Percentiles rank a stretch among this genome's conserved stretches.
Conservation (phyloP, 2,797 vertebrate species). For the Carduelis carduelis region DNA sequence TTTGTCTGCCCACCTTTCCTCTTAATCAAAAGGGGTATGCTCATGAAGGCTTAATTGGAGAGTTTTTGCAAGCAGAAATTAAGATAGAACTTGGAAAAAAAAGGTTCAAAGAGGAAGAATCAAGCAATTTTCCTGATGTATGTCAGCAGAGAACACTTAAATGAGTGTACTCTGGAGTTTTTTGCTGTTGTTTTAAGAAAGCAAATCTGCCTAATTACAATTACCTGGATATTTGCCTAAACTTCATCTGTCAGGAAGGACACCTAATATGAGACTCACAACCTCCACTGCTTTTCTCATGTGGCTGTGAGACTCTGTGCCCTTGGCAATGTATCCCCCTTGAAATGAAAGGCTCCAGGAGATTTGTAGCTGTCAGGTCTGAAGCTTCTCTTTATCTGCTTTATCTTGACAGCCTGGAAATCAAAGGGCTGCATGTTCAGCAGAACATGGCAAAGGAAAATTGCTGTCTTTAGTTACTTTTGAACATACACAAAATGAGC, state of each 20-base stretch:
- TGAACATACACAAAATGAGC: not conserved
- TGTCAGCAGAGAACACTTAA: slow-evolving; percentile 21
- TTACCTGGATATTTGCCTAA: slow-evolving; percentile 59
- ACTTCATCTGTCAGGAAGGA: slow-evolving; percentile 17
- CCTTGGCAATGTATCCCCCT: not conserved
- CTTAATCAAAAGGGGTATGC: not conserved
- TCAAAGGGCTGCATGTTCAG: slow-evolving; percentile 44
- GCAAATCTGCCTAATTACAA: slow-evolving; percentile 11
- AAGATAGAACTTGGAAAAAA: not conserved
- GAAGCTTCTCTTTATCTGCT: slow-evolving; percentile 46
- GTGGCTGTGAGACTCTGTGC: not conserved
- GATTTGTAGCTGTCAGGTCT: slow-evolving; percentile 51
- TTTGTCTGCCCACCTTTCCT: not conserved
- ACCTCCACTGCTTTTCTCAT: slow-evolving; percentile 30
- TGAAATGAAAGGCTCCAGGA: slow-evolving; percentile 41
- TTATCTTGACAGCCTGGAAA: slow-evolving; percentile 44
- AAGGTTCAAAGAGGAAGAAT: slow-evolving; percentile 51
- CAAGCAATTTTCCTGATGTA: slow-evolving; percentile 19
- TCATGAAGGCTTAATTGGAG: slow-evolving; percentile 9
- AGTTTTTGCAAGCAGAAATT: not conserved
- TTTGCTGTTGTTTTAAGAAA: not conserved
- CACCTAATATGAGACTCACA: slow-evolving; percentile 31
- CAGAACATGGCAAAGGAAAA: not conserved
- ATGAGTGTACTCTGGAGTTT: not conserved
- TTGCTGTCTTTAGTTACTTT: not conserved